A percentile compares a stretch with the other conserved stretches of the same genome.
phyloP scores from a whole-genome alignment of 1,140 invertebrate species.

The Gryllus bimaculatus region DNA sequence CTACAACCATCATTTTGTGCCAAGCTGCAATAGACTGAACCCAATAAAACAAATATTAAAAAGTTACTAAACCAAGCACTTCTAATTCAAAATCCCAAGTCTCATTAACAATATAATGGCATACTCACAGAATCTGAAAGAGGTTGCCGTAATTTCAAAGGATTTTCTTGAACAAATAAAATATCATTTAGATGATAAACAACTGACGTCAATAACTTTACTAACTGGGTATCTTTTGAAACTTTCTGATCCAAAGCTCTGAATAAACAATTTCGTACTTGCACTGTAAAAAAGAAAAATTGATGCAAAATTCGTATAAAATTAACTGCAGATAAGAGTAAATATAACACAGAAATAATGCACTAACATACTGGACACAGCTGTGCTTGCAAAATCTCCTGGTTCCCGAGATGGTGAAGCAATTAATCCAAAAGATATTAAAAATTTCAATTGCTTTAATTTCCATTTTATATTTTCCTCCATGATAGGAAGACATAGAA shows the following conservation, averaged over 20 bases:
- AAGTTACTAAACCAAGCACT: not conserved
- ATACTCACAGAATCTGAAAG: not conserved
- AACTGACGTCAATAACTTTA: not conserved
- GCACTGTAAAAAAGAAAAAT: not conserved
- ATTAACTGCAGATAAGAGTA: not conserved
- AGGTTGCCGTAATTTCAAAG: not conserved
- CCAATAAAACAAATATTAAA: not conserved
- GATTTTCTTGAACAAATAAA: not conserved
- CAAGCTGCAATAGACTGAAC: slow-evolving; percentile 41
- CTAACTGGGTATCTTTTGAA: not conserved
- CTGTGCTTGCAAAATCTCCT: not conserved
- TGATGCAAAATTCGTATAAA: not conserved
- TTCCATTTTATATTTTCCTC: slow-evolving; percentile 52
- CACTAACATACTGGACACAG: not conserved
- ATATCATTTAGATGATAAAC: not conserved
- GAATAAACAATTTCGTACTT: not conserved
- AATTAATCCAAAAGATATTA: slow-evolving; percentile 52
- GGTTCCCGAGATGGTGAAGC: slow-evolving; percentile 39
- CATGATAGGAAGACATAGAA: slow-evolving; percentile 49
- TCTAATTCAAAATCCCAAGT: not conserved
- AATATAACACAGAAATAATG: not conserved
- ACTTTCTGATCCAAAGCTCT: not conserved
- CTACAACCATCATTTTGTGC: slow-evolving; percentile 45
- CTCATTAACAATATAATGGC: not conserved
- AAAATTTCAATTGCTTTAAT: slow-evolving; percentile 48